Evolutionary conservation across 2,113 vertebrate species (phyloP).

Genomic region (Periophthalmus modestus): DNA sequence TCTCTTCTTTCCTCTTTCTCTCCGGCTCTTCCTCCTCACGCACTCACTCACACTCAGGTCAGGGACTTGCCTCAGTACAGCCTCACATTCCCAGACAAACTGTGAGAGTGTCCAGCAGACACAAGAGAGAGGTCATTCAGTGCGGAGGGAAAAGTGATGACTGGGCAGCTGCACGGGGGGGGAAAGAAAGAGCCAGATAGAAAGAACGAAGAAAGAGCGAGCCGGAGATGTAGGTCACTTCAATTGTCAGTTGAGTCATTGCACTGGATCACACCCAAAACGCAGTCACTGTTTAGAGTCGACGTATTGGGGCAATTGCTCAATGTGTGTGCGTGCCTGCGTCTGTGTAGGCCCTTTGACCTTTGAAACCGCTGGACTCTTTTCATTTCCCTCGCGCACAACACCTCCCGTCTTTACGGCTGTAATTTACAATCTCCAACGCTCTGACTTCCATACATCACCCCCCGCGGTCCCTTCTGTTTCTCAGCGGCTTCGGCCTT

Average conservation of each 20-base stretch:
- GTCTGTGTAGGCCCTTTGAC: conserved; percentile 51
- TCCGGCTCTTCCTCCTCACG: conserved; percentile 34
- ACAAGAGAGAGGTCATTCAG: conserved; percentile 61
- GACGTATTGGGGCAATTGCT: conserved; percentile 18
- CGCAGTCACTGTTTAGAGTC: conserved; percentile 31
- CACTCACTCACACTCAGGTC: conserved; percentile 53
- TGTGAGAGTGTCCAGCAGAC: conserved; percentile 41
- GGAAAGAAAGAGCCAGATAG: conserved; percentile 67
- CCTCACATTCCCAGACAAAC: conserved; percentile 65
- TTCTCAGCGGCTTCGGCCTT: not conserved
- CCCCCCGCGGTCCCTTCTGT: not conserved
- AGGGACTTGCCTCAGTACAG: conserved; percentile 52
- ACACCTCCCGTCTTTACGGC: conserved; percentile 39
- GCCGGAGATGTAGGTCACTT: conserved; percentile 70
- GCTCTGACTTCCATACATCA: conserved; percentile 10
- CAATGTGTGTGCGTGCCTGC: conserved; percentile 32
- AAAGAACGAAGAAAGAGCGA: conserved; percentile 53
- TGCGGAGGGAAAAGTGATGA: conserved; percentile 60
- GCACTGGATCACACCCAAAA: conserved; percentile 54
- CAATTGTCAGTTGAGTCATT: conserved; percentile 70
- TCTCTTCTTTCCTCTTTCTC: too few species aligned
- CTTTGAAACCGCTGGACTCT: conserved; percentile 53
- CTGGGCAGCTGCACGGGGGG: conserved; percentile 72
- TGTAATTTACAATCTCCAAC: conserved; percentile 32
- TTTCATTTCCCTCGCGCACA: conserved; percentile 40